Conservation (phyloP, 1,140 invertebrate species). For the Meteorus sp. region DNA sequence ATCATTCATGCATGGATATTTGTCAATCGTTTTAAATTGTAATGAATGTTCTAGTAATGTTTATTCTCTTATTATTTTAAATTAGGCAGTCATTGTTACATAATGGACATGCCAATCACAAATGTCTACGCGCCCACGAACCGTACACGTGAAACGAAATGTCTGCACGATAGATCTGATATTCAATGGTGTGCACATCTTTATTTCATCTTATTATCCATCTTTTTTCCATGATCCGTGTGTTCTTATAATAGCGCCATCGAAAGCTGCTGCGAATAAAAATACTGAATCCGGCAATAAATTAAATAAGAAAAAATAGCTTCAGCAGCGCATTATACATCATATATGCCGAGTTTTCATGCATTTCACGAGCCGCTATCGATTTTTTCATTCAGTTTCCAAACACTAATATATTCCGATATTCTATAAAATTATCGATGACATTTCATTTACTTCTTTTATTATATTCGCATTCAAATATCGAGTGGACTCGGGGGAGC, state of each 20-base stretch:
- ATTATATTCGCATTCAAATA: too few relatives aligned
- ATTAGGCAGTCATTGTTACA: slow-evolving; percentile 7
- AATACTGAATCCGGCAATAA: slow-evolving; percentile 61
- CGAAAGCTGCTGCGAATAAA: slow-evolving; percentile 46
- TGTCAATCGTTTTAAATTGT: not conserved
- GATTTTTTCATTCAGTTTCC: slow-evolving; percentile 32
- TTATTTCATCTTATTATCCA: slow-evolving; percentile 19
- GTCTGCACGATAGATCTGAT: slow-evolving; percentile 13
- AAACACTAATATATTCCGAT: too few relatives aligned
- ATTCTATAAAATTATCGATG: slow-evolving; percentile 43
- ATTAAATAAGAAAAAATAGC: slow-evolving; percentile 36
- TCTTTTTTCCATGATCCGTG: slow-evolving; percentile 29
- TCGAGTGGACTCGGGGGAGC: too few relatives aligned
- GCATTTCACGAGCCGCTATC: slow-evolving; percentile 41
- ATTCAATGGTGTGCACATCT: too few relatives aligned
- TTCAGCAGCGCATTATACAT: not conserved
- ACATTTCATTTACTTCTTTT: slow-evolving; percentile 11
- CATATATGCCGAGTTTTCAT: slow-evolving; percentile 38
- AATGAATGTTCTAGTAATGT: slow-evolving; percentile 6
- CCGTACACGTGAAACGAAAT: slow-evolving; percentile 13
- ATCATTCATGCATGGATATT: not conserved
- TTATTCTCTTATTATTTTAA: slow-evolving; percentile 16
- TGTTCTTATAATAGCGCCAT: slow-evolving; percentile 31
- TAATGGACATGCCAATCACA: slow-evolving; percentile 27
- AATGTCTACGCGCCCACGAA: slow-evolving; percentile 30